Percentiles rank a stretch among this genome's conserved stretches.
phyloP scores from a whole-genome alignment of 2,888 invertebrate species.

The Nineta flava region DNA sequence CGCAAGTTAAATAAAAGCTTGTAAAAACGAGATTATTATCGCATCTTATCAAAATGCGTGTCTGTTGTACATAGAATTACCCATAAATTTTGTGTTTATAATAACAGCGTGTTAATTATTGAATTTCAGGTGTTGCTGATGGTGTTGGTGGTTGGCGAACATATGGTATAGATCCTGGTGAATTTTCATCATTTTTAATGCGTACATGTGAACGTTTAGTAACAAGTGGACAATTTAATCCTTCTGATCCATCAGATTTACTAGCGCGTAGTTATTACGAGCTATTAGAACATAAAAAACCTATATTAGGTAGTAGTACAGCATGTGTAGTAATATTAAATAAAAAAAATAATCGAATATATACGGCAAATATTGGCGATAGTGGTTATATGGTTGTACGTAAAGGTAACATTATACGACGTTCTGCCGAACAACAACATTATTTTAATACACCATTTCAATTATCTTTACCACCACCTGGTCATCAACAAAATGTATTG shows the following conservation, averaged over 20 bases:
- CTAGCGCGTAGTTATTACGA: conserved; percentile 86
- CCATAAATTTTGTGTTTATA: too few relatives aligned
- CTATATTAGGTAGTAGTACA: conserved; percentile 91
- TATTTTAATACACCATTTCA: conserved; percentile 99
- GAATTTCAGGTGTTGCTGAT: conserved; percentile 79
- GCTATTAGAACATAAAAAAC: conserved; percentile 79
- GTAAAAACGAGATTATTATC: too few relatives aligned
- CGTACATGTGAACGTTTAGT: conserved; percentile 86
- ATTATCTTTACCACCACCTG: conserved; percentile 84
- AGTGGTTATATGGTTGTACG: conserved; percentile 92
- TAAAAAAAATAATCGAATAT: conserved; percentile 74
- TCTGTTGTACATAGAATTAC: too few relatives aligned
- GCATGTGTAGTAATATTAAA: conserved; percentile 92
- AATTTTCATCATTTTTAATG: conserved; percentile 91
- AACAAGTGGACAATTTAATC: conserved; percentile 72
- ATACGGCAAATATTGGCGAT: conserved; percentile 97
- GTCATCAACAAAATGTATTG: conserved; percentile 70
- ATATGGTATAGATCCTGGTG: conserved; percentile 94
- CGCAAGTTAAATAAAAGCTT: too few relatives aligned
- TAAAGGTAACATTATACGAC: conserved; percentile 71
- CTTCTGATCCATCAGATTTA: conserved; percentile 73
- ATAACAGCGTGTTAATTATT: too few relatives aligned
- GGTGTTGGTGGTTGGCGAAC: conserved; percentile 98
- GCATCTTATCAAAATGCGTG: too few relatives aligned
- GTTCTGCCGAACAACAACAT: conserved; percentile 94